A percentile compares a stretch with the other conserved stretches of the same genome.
Evolutionary conservation across 2,888 invertebrate genomes (phyloP).

Genomic region (Torymus auratus): DNA sequence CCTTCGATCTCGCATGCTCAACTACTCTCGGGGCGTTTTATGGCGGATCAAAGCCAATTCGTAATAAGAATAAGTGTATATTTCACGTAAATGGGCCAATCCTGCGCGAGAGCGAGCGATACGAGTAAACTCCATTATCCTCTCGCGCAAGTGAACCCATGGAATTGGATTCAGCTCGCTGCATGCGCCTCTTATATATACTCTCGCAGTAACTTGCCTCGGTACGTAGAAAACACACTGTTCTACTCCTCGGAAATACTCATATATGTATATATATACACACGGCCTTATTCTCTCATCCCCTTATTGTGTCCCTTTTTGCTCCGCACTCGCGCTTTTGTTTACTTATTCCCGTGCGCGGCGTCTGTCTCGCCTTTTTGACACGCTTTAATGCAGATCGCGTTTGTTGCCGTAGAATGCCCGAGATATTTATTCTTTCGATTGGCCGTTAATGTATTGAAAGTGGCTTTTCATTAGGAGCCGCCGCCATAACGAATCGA

Average conservation of each 20-base stretch:
- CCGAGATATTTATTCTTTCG: no score
- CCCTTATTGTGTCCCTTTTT: not conserved
- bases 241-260: not conserved
- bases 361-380: not conserved
- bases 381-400: no score
- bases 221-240: not conserved
- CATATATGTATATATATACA: no score
- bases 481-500: no score
- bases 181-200: conserved; percentile 13
- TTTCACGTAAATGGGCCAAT: conserved; percentile 50
- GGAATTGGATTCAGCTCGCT: conserved; percentile 48
- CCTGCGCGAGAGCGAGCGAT: conserved; percentile 9
- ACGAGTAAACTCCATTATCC: conserved; percentile 51
- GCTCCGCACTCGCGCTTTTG: not conserved
- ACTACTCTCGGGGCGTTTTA: not conserved
- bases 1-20: not conserved
- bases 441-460: no score
- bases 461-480: no score
- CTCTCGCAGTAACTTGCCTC: conserved; percentile 29
- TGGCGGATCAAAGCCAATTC: conserved; percentile 35
- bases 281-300: not conserved
- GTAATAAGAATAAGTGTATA: conserved; percentile 51
- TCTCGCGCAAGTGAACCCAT: conserved; percentile 9
- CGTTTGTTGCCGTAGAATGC: no score
- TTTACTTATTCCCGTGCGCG: not conserved